Conservation (phyloP, 1,140 invertebrate species). For the Dolichoris vasculosae region DNA sequence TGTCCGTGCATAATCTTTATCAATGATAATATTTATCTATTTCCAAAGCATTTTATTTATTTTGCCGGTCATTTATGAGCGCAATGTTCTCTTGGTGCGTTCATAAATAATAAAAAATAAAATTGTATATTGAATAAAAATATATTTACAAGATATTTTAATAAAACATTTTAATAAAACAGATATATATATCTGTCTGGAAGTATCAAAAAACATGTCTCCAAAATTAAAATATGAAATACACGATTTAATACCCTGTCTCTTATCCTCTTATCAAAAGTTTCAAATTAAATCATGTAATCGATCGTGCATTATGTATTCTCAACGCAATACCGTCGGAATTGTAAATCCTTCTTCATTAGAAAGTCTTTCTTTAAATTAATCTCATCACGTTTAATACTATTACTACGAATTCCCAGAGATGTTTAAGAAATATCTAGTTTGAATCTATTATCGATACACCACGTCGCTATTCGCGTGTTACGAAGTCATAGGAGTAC, state of each 20-base stretch:
- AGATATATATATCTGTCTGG: neutral
- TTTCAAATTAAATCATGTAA: neutral
- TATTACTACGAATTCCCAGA: neutral
- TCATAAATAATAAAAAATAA: neutral
- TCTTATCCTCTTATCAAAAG: neutral
- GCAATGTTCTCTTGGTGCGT: neutral
- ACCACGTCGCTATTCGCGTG: neutral
- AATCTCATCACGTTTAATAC: neutral
- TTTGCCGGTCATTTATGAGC: neutral
- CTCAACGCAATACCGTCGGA: neutral
- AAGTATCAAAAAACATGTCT: too few relatives aligned
- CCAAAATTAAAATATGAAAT: neutral
- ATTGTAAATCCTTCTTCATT: neutral
- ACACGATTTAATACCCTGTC: neutral
- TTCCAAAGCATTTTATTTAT: neutral
- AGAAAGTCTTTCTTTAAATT: conserved; percentile 1
- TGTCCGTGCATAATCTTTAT: neutral
- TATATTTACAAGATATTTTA: neutral
- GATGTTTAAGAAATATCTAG: neutral
- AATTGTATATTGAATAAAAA: neutral
- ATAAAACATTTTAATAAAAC: neutral
- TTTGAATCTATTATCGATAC: neutral
- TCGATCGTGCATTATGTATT: neutral
- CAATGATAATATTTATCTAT: neutral
- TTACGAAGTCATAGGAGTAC: neutral